These are phyloP conservation scores for Melanogrammus aeglefinus DNA, from an alignment of 2,797 vertebrate genomes.

Conservation along the genomic window DNA sequence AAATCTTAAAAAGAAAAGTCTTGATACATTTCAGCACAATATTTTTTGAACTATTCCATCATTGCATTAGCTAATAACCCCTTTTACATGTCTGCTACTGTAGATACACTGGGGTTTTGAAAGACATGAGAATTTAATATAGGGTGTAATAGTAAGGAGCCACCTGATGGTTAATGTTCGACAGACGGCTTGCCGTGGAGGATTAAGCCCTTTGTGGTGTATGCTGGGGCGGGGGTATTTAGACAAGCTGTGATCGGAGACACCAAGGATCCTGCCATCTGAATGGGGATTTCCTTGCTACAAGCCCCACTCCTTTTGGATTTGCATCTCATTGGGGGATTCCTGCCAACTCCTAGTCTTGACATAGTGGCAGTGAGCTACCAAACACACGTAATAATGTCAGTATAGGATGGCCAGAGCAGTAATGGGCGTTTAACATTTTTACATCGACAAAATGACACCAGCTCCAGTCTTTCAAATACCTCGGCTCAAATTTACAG, in stretches of 20 bases:
- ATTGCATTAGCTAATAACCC: background rate
- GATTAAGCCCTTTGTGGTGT: slow-evolving; percentile 54
- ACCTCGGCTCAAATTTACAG: background rate
- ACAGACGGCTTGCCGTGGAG: slow-evolving; percentile 57
- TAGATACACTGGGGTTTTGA: background rate
- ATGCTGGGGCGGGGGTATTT: slow-evolving; percentile 41
- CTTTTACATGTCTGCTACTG: background rate
- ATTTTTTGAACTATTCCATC: background rate
- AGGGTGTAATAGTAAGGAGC: background rate
- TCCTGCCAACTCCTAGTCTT: slow-evolving; percentile 5
- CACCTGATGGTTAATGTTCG: slow-evolving; percentile 15
- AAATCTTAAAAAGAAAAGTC: background rate
- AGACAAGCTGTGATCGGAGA: slow-evolving; percentile 53
- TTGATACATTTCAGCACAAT: background rate
- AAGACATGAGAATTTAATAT: background rate
- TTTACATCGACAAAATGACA: background rate
- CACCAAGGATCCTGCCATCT: slow-evolving; percentile 23
- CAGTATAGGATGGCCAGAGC: background rate
- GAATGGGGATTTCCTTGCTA: slow-evolving; percentile 15
- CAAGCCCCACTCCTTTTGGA: slow-evolving; percentile 20
- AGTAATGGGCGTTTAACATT: background rate
- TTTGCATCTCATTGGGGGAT: background rate
- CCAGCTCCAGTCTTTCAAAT: too few species aligned
- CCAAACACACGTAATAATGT: background rate
- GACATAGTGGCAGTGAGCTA: background rate